These are phyloP conservation scores for Pelochelys cantorii DNA, from an alignment of 2,797 vertebrate species.

Conservation along the genomic window DNA sequence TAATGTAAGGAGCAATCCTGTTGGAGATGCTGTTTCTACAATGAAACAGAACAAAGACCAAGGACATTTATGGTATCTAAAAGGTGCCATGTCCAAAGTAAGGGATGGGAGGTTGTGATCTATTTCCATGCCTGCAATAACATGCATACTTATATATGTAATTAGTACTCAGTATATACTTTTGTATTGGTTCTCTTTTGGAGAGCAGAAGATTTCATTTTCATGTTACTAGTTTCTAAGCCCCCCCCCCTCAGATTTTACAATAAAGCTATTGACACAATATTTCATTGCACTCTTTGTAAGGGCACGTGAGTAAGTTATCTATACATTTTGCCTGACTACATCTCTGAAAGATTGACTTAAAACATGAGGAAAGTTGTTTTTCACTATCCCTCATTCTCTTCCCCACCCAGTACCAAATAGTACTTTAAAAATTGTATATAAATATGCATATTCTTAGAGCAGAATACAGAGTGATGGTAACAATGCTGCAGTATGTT, in stretches of 20 bases:
- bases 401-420: background rate
- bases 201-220: background rate
- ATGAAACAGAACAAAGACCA: rapidly evolving
- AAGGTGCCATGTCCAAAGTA: background rate
- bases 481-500: background rate
- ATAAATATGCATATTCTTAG: too few relatives aligned
- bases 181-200: background rate
- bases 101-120: background rate
- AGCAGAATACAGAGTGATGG: background rate
- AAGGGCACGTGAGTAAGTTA: background rate
- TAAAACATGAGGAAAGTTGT: background rate
- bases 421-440: background rate
- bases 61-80: background rate
- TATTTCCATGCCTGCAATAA: background rate
- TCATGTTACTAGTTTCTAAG: background rate
- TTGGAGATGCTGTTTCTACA: rapidly evolving
- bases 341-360: background rate
- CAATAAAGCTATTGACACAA: background rate
- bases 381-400: background rate
- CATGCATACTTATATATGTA: background rate
- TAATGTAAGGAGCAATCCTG: rapidly evolving
- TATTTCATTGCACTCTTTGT: background rate
- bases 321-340: background rate
- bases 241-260: too few relatives aligned
- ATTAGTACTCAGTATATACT: background rate